Base-by-base conservation (phyloP, 2,113 vertebrate species). In the Penelope pileata region DNA sequence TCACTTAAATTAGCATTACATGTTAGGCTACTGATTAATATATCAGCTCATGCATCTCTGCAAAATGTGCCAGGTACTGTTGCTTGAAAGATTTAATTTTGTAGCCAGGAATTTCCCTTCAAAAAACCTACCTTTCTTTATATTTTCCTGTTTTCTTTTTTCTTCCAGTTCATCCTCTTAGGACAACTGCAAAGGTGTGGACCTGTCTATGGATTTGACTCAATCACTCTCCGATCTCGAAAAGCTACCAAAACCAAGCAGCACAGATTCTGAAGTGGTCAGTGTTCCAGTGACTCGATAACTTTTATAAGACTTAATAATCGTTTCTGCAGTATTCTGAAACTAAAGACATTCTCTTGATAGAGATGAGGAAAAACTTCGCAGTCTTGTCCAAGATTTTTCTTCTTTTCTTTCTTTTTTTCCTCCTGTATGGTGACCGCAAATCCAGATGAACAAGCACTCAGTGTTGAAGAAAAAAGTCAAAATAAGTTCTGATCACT, bases 141-240 rank as follows among this genome's bases (percentile, higher is more conserved):
- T 8, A n/a, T 70, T 69, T 22, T 40, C 7, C 62, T 62, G 64
- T 36, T 91, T 26, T 56, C 50, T 79, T 50, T 82, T 80, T 56
- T 11, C 75, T 90, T 95, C 62, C 75, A 64, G 91, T 66, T 92
- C 89, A 79, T 79, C 77, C 60, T 90, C 96, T 91, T 75, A 90
- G 80, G 36, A 8, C 45, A 73, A 93, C 94, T 94, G 80, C 83
- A 86, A 89, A 90, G 81, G 69, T 48, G 43, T 59, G 94, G 87
- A 95, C 54, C 72, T 90, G 64, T 72, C 94, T 88, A 48, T 10
- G 38, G 72, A 91, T 60, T 81, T 2, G 2, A 85, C 64, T 84
- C 74, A 53, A 68, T 54, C 74, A 5, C 63, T 90, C 69, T 83
- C 69, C 74, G 48, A 21, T 45, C 68, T 15, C 56, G 70, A 85